These are phyloP conservation scores for Amphimedon queenslandica DNA, from an alignment of 37 sponge, comb jelly and placozoan genomes.

Conservation along the genomic window DNA sequence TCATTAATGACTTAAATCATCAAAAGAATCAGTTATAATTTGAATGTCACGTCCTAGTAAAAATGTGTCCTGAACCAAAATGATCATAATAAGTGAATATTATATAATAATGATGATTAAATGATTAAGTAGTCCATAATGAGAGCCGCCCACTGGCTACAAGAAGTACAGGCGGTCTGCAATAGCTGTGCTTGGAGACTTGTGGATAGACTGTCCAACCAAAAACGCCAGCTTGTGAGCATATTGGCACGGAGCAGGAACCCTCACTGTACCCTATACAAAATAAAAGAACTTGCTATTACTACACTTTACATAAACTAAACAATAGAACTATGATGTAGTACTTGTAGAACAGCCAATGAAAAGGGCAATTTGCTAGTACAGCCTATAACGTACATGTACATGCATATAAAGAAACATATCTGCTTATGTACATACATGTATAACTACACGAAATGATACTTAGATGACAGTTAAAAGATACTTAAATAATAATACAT, in stretches of 20 bases:
- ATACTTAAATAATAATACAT: too few relatives aligned
- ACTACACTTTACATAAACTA: neutral
- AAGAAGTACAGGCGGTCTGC: conserved; percentile 92
- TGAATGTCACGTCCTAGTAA: neutral
- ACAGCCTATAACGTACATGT: too few relatives aligned
- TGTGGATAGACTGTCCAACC: conserved; percentile 93
- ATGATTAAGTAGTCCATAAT: too few relatives aligned
- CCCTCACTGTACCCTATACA: conserved; percentile 90
- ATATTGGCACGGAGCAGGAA: conserved; percentile 98
- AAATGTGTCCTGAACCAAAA: neutral
- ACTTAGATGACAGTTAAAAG: too few relatives aligned
- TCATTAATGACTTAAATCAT: too few relatives aligned
- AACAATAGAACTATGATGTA: too few relatives aligned
- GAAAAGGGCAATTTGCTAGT: too few relatives aligned
- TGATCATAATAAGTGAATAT: neutral
- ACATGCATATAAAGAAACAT: too few relatives aligned
- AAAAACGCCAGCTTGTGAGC: conserved; percentile 98
- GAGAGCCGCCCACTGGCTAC: conserved; percentile 18
- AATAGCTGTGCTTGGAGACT: conserved; percentile 57
- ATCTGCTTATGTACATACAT: too few relatives aligned
- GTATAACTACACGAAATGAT: too few relatives aligned
- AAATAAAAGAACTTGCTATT: neutral
- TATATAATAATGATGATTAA: neutral
- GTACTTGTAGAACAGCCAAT: too few relatives aligned
- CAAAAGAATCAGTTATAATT: too few relatives aligned